These are phyloP conservation scores for Cyanoderma ruficeps DNA, from an alignment of 2,113 vertebrate species.

Conservation along the genomic window DNA sequence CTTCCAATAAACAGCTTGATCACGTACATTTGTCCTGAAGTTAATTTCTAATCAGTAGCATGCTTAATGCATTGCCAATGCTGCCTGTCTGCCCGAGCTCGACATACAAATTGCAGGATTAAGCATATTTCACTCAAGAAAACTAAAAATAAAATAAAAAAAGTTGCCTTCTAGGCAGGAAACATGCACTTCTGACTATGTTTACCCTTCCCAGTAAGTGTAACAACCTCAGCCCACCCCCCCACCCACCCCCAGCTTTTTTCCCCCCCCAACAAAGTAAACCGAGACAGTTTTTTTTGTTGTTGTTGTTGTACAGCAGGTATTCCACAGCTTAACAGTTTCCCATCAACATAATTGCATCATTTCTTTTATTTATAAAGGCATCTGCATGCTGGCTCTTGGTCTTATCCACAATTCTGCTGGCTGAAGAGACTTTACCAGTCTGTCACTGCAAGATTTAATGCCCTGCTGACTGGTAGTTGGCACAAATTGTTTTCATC, in stretches of 20 bases:
- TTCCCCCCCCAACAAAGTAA: background rate
- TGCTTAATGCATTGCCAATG: conserved; percentile 93
- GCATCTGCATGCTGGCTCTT: background rate
- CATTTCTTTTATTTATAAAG: background rate
- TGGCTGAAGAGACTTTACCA: conserved; percentile 53
- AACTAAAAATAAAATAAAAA: conserved; percentile 66
- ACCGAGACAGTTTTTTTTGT: background rate
- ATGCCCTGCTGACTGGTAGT: conserved; percentile 53
- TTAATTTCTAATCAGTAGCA: conserved; percentile 79
- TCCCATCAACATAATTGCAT: conserved; percentile 22
- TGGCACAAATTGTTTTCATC: conserved; percentile 49
- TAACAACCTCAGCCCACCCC: background rate
- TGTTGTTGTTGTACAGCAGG: background rate
- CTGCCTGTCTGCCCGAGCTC: conserved; percentile 97
- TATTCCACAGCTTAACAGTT: background rate
- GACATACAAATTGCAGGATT: conserved; percentile 78
- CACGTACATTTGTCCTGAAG: conserved; percentile 73
- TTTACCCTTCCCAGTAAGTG: conserved; percentile 4
- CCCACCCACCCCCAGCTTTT: background rate
- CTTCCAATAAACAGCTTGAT: conserved; percentile 71
- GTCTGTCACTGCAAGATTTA: conserved; percentile 58
- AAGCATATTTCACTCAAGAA: conserved; percentile 76
- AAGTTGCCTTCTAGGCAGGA: conserved; percentile 45
- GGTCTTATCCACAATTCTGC: conserved; percentile 43
- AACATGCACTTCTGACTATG: conserved; percentile 76